A percentile compares a stretch with the other conserved stretches of the same genome.
Evolutionary conservation across 2,888 invertebrate species (phyloP).

Genomic region (Creontiades dilutus): DNA sequence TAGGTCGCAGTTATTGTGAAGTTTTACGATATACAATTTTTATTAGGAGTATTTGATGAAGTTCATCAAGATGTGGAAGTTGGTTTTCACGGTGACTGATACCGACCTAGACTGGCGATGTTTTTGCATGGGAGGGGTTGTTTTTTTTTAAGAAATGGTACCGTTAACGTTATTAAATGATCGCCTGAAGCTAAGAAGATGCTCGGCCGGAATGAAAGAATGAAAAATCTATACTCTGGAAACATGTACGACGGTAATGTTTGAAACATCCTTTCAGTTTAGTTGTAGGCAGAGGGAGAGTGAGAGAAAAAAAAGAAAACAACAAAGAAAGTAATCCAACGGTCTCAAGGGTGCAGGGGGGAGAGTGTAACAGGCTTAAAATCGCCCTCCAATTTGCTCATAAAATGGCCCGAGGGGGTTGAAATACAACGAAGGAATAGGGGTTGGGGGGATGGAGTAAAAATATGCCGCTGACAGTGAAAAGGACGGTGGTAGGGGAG

Average conservation of each 20-base stretch:
- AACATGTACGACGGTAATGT: background rate
- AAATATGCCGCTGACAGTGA: conserved; percentile 55
- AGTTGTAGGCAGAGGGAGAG: background rate
- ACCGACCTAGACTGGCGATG: too few species aligned
- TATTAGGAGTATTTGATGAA: too few species aligned
- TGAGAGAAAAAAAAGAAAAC: conserved; percentile 6
- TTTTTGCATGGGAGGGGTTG: too few species aligned
- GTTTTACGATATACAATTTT: too few species aligned
- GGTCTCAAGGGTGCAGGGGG: background rate
- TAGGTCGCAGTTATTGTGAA: too few species aligned
- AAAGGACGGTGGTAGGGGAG: conserved; percentile 32
- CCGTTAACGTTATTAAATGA: background rate
- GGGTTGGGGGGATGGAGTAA: conserved; percentile 13
- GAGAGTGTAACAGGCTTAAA: conserved; percentile 51
- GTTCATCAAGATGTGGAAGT: too few species aligned
- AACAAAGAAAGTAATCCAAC: conserved; percentile 55
- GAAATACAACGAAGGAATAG: conserved; percentile 11
- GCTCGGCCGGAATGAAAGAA: background rate
- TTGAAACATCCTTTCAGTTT: background rate
- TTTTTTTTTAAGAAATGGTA: too few species aligned
- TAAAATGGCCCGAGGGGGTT: conserved; percentile 57
- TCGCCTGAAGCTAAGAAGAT: background rate
- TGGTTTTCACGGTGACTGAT: too few species aligned
- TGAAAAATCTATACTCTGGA: conserved; percentile 10
- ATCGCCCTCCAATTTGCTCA: conserved; percentile 61